Base-by-base conservation (phyloP, 2,797 vertebrate genomes). In the Morelia viridis region DNA sequence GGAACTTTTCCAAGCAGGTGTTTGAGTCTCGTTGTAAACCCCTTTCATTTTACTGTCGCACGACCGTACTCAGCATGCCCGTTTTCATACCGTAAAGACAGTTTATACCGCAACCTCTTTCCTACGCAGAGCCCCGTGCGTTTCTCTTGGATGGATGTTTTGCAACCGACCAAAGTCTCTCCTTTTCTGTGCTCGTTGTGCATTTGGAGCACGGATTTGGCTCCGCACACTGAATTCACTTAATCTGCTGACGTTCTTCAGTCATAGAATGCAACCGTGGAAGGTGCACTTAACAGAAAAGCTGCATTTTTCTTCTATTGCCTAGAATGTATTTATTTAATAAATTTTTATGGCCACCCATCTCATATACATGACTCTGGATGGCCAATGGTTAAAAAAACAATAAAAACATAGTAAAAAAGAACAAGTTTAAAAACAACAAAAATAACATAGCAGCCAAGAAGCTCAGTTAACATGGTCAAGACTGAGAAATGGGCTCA, bases 221-320 rank as follows among this genome's bases (percentile, higher is more conserved):
- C 9, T 89, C 13, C 57, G 60, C 15, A 19, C 8, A 13, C 57
- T 85, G n/a, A 8, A 6, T 71, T 71, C 19, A 19, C 68, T 35
- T 71, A 3, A 71, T 17, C 2, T 17, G 2, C 68, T 71, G 68
- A 31, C 19, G 28, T 83, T 68, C 53, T 92, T 94, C 53, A 84
- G 68, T 61, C 35, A 17, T 53, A 84, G 61, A 57, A 31, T 85
- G 15, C n/a, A 88, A 46, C 60, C 31, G 53, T 50, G 35, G 68
- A 85, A 80, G 62, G 2, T 87, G 91, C 7, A 28, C 88, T 90
- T 89, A 22, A 41, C 87, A 50, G 71, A 94, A 56, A 89, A 85
- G 64, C 41, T 87, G 62, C n/a, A 50, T 35, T 93, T 94, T 92
- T 65, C 87, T 91, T 88, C 71, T 89, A 91, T 41, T 89, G 24